Evolutionary conservation across 2,113 vertebrate species (phyloP), one percentile per base, ranked within the genome.

Genomic region (Leucopternis melanops): DNA sequence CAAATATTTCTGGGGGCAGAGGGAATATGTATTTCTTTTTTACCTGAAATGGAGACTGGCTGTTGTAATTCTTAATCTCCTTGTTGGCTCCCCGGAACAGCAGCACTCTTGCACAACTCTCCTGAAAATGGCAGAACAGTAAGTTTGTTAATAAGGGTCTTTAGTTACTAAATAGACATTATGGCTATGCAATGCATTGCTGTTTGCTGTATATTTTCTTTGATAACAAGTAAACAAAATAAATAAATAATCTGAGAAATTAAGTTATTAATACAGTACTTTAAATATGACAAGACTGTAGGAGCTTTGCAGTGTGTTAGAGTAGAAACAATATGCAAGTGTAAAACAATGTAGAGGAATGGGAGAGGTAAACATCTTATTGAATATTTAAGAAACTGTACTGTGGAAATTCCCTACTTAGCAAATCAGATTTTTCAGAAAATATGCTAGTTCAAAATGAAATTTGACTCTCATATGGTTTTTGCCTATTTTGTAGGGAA

Each of bases 21-120:
- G 7, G 3, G 3, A 65, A 59, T 8, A 10, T 2, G 4, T 25
- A 13, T 55, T 90, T 40, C 3, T 38, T 36, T 26, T 26, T 45
- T 98, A 99, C 99, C 99, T 99, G 99, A 92, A 99, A 99, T 2
- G 99, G 98, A 58, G 98, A 99, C 96, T 99, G 99, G 98, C 98
- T 99, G 98, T 99, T 99, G 98, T 98, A 99, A 95, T 99, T 99
- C 97, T 99, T 99, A 34, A 99, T 96, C 66, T 99, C 99, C 72
- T 99, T 99, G 85, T 99, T 97, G 23, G 99, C 98, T 73, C 99
- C 99, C 4, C 99, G 98, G 25, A 99, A 99, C 3, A 99, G 98
- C 95, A 99, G 97, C 88, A 99, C 99, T 42, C 98, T 97, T 2
- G 99, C 99, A 97, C 99, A 99, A 97, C 98, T 99, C 96, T 99